Evolutionary conservation across 1,140 invertebrate genomes (phyloP).

Genomic region (Drosophila bocki): DNA sequence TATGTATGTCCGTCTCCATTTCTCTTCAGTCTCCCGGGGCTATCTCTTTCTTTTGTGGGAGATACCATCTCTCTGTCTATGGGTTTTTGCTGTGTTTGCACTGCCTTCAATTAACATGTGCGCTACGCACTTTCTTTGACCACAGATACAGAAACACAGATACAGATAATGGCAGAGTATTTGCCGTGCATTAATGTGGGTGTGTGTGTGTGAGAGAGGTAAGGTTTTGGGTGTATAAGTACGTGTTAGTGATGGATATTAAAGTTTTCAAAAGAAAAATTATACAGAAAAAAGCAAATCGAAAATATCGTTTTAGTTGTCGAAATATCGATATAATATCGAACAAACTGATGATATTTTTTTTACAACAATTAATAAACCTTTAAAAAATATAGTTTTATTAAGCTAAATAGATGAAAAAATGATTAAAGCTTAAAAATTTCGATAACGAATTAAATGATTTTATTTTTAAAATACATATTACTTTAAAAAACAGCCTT

Average conservation of each 20-base stretch:
- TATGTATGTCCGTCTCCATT: conserved; percentile 8
- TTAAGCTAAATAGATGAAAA: neutral
- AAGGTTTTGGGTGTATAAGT: conserved; percentile 5
- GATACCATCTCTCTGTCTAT: conserved; percentile 8
- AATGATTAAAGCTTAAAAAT: neutral
- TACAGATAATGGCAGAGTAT: conserved; percentile 44
- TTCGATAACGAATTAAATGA: neutral
- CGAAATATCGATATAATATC: neutral
- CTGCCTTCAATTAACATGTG: conserved; percentile 77
- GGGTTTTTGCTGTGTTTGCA: conserved; percentile 54
- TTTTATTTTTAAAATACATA: neutral
- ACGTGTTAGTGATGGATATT: neutral
- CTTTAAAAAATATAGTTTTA: neutral
- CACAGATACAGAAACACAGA: conserved; percentile 31
- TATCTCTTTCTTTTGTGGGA: conserved; percentile 24
- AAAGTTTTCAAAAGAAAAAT: neutral
- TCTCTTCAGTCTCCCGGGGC: neutral
- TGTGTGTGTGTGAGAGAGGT: neutral
- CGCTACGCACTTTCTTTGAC: conserved; percentile 72
- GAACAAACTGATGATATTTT: neutral
- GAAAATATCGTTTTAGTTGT: neutral
- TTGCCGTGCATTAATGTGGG: conserved; percentile 68
- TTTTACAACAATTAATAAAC: neutral
- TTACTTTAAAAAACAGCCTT: too few relatives aligned
- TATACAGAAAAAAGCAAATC: neutral